Conservation (phyloP, 2,888 invertebrate genomes). For the Caenorhabditis macrosperma region DNA sequence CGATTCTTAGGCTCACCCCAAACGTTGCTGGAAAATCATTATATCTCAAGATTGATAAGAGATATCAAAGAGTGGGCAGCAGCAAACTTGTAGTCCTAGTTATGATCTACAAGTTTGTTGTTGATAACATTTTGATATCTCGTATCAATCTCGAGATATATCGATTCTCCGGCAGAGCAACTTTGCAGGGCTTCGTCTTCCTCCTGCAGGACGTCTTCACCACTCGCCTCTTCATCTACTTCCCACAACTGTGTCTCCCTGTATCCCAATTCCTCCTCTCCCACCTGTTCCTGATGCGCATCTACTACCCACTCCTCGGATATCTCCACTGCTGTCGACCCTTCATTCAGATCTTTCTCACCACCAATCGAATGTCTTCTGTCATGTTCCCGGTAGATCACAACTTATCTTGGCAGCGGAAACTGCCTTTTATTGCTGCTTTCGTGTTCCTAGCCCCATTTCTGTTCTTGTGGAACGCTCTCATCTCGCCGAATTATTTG, state of each 20-base stretch:
- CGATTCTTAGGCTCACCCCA: too few species aligned
- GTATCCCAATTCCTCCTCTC: slow-evolving; percentile 21
- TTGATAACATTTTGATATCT: too few species aligned
- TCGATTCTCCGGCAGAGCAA: too few species aligned
- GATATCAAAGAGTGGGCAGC: too few species aligned
- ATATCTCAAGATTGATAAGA: too few species aligned
- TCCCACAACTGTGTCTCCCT: slow-evolving; percentile 21
- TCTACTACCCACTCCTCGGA: slow-evolving; percentile 43
- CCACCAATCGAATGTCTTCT: slow-evolving; percentile 38
- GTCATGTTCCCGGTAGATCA: slow-evolving; percentile 35
- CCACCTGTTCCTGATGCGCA: slow-evolving; percentile 16
- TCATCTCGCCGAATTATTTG: slow-evolving; percentile 27
- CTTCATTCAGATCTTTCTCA: slow-evolving; percentile 47
- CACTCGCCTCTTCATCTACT: slow-evolving; percentile 39
- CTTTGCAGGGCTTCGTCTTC: slow-evolving; percentile 28
- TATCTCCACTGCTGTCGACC: slow-evolving; percentile 42
- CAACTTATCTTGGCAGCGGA: slow-evolving; percentile 8
- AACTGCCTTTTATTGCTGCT: not conserved
- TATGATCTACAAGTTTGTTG: too few species aligned
- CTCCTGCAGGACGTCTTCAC: slow-evolving; percentile 38
- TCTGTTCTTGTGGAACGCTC: slow-evolving; percentile 40
- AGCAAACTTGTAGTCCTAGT: too few species aligned
- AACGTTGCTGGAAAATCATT: too few species aligned
- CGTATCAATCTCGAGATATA: too few species aligned
- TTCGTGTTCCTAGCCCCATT: slow-evolving; percentile 24